Evolutionary conservation across 2,888 invertebrate species (phyloP).

Genomic region (Clanis bilineata): DNA sequence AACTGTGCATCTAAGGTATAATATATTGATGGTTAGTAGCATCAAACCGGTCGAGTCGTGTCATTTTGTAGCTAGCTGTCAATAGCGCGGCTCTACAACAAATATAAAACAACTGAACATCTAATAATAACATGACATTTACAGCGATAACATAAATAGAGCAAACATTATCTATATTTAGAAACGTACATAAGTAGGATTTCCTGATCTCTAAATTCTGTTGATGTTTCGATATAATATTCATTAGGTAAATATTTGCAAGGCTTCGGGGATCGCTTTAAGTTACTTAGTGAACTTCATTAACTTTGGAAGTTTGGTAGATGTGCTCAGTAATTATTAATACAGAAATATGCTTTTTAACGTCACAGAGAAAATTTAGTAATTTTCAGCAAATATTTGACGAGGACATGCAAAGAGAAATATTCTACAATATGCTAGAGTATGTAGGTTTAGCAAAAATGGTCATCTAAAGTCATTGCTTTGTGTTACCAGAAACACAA

Average conservation of each 20-base stretch:
- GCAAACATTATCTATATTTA: neutral
- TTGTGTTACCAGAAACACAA: too few species aligned
- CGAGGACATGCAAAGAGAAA: neutral
- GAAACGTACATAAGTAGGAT: neutral
- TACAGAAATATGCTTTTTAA: slow-evolving; percentile 20
- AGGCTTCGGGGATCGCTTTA: slow-evolving; percentile 29
- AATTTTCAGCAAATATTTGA: neutral
- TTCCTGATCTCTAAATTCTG: neutral
- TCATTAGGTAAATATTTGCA: slow-evolving; percentile 38
- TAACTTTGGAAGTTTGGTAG: slow-evolving; percentile 31
- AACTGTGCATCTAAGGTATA: too few species aligned
- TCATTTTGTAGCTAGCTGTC: too few species aligned
- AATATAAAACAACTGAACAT: too few species aligned
- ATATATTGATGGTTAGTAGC: too few species aligned
- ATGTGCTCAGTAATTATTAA: slow-evolving; percentile 30
- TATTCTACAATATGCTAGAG: neutral
- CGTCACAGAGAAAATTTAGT: slow-evolving; percentile 15
- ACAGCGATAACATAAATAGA: neutral
- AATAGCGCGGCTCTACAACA: too few species aligned
- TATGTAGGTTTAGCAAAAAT: too few species aligned
- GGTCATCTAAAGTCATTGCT: too few species aligned
- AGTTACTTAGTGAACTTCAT: slow-evolving; percentile 37
- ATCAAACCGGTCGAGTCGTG: too few species aligned
- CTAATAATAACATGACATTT: neutral
- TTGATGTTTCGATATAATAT: slow-evolving; percentile 30